Base-by-base conservation (phyloP, 2,888 invertebrate genomes). In the Drosophila paranaensis region DNA sequence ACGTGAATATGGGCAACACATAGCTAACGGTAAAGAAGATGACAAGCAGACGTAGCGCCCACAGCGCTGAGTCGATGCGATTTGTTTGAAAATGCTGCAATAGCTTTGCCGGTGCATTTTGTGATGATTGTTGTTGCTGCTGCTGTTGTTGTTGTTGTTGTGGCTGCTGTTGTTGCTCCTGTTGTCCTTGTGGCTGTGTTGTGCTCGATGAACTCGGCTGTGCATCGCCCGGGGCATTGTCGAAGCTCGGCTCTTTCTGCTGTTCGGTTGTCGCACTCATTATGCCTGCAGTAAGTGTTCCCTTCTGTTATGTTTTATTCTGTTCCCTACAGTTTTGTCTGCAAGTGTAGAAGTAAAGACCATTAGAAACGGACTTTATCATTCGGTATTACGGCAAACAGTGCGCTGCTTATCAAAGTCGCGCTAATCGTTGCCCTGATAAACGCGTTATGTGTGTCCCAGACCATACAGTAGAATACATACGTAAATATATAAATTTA, bases 1-100 rank as follows among this genome's bases (percentile, higher is more conserved):
- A 98, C 97, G 97, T 96, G 93, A 98, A 96, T 83, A 98, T 92
- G 61, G 98, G 98, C 87, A 98, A 92, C 56, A 98, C 94, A 93
- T 98, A 99, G 90, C 95, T 95, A 82, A 97, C 91, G 16, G 97
- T 96, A 92, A 97, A 98, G 16, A 97, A 90, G 33, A 99, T 95
- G 2, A 97, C 97, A 67, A 97, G 94, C 30, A 98, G 92, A 86
- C 99, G 94, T 40, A 98, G 96, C 16, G 95, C 94, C 97, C 98
- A 98, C 65, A 98, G 93, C 0, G 96, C 96, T 50, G 97, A 96
- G 90, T 97, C 97, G 60, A 98, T 95, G 94, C 97, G 98, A 92
- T 98, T 96, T 53, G 95, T 95, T 42, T 95, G 94, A 76, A 98
- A 93, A 88, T 97, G 97, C 43, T 95, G 94, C 89, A 95, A 95